Evolutionary conservation across 2,888 invertebrate species (phyloP).

Genomic region (Volucella inanis): DNA sequence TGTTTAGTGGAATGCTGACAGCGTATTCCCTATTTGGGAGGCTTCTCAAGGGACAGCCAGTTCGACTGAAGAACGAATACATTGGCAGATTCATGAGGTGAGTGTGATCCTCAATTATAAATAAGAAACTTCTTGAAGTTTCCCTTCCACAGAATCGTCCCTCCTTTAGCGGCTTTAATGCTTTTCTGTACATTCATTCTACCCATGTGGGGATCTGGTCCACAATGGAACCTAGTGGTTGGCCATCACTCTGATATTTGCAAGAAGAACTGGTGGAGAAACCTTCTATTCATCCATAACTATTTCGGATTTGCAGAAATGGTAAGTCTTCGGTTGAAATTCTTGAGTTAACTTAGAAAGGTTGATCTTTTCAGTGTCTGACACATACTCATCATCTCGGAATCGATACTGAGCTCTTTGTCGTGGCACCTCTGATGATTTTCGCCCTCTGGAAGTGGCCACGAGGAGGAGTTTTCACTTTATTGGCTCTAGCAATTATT

Average conservation of each 20-base stretch:
- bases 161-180: slow-evolving; percentile 86
- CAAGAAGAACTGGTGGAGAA: slow-evolving; percentile 88
- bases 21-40: slow-evolving; percentile 86
- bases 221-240: slow-evolving; percentile 88
- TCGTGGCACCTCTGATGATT: slow-evolving; percentile 86
- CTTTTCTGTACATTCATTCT: slow-evolving; percentile 87
- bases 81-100: slow-evolving; percentile 85
- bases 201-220: slow-evolving; percentile 86
- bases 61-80: slow-evolving; percentile 86
- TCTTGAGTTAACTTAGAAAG: background rate
- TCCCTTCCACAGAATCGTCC: slow-evolving; percentile 84
- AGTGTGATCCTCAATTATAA: slow-evolving; percentile 76
- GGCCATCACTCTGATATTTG: slow-evolving; percentile 87
- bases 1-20: slow-evolving; percentile 88
- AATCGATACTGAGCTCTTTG: slow-evolving; percentile 88
- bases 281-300: slow-evolving; percentile 88
- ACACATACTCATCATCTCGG: slow-evolving; percentile 89
- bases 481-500: slow-evolving; percentile 83
- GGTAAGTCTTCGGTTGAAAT: slow-evolving; percentile 82
- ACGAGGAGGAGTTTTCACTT: slow-evolving; percentile 83
- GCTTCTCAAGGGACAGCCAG: slow-evolving; percentile 84
- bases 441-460: slow-evolving; percentile 86
- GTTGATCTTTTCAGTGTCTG: slow-evolving; percentile 84
- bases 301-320: slow-evolving; percentile 89
- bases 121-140: background rate